A percentile compares a stretch with the other conserved stretches of the same genome.
phyloP scores from a whole-genome alignment of 2,113 vertebrate species.

The Brienomyrus longianalis region DNA sequence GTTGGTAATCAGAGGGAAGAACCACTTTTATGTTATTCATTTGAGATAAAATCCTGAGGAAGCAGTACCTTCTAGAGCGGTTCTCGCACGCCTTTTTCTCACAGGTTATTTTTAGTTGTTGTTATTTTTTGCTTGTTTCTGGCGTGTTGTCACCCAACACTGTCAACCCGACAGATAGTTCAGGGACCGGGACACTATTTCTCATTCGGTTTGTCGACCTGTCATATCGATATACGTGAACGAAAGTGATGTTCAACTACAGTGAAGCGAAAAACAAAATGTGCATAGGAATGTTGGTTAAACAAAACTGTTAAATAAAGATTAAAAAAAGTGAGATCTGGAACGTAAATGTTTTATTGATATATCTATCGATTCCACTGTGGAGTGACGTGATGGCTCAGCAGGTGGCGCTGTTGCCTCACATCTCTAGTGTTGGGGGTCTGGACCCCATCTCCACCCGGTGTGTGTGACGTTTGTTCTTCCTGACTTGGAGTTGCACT shows the following conservation, averaged over 20 bases:
- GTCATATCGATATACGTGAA: not conserved
- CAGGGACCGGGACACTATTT: not conserved
- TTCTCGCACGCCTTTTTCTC: not conserved
- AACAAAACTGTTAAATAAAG: conserved; percentile 14
- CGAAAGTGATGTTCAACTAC: not conserved
- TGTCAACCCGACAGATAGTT: not conserved
- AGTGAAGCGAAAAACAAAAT: not conserved
- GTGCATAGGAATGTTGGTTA: not conserved
- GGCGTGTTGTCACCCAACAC: not conserved
- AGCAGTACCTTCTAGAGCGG: not conserved
- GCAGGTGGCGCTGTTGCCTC: not conserved
- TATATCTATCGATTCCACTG: not conserved
- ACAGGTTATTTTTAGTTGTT: not conserved
- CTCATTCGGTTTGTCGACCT: not conserved
- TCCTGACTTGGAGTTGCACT: not conserved
- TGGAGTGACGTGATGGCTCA: not conserved
- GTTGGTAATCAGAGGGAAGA: not conserved
- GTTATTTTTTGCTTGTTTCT: not conserved
- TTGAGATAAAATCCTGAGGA: not conserved
- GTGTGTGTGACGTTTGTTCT: not conserved
- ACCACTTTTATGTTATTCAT: not conserved
- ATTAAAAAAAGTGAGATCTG: not conserved
- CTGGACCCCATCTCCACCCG: not conserved
- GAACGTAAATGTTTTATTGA: not conserved
- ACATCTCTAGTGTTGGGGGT: not conserved